Evolutionary conservation across 92 coral and sea anemone species (phyloP).

Genomic region (Anthopleura xanthogrammica): DNA sequence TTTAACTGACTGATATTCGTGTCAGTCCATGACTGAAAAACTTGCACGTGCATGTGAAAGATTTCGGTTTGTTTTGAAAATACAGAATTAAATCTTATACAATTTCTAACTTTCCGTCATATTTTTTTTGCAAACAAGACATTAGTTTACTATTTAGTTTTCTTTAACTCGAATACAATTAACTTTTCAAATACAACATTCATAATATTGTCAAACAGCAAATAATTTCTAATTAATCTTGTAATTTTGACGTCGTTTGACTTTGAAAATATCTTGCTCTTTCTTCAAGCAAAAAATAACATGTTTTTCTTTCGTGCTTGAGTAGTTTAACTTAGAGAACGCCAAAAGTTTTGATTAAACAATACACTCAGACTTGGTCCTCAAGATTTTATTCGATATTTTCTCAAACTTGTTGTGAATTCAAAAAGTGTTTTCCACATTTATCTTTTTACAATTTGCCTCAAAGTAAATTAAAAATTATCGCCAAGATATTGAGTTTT

Average conservation of each 20-base stretch:
- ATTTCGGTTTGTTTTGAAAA: background rate
- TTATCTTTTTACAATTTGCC: background rate
- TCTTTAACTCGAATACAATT: background rate
- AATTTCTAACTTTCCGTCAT: no score
- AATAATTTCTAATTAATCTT: no score
- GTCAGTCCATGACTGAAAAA: background rate
- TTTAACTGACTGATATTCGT: background rate
- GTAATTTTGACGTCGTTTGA: no score
- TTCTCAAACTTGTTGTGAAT: background rate
- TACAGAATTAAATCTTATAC: background rate
- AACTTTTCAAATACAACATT: background rate
- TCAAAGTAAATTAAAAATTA: background rate
- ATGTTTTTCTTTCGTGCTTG: background rate
- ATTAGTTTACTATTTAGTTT: background rate
- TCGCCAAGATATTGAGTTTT: background rate
- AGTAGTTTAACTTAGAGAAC: background rate
- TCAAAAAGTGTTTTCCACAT: background rate
- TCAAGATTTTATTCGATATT: background rate
- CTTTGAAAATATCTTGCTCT: no score
- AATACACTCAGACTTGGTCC: background rate
- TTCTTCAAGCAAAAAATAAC: background rate
- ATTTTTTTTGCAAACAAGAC: background rate
- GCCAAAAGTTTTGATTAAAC: background rate
- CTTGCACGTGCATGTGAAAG: background rate
- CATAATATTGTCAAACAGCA: background rate